Percentiles rank a stretch among this genome's conserved stretches.
Conservation (phyloP, 2,797 vertebrate genomes). For the Falco columbarius region DNA sequence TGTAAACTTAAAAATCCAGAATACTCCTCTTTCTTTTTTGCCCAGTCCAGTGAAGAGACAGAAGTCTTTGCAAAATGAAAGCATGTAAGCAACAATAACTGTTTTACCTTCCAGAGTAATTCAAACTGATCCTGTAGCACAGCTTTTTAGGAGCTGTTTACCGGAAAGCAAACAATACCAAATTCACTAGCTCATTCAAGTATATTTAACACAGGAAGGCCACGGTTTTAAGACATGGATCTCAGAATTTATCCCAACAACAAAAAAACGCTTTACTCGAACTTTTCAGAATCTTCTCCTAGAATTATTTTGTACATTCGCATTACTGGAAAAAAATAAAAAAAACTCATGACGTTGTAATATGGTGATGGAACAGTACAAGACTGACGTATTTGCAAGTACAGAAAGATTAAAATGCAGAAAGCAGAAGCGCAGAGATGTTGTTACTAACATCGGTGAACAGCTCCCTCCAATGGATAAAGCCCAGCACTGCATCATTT, state of each 20-base stretch:
- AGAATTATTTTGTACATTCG: not conserved
- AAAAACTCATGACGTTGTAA: not conserved
- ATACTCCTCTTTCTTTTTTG: not conserved
- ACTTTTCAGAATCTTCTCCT: not conserved
- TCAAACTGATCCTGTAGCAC: not conserved
- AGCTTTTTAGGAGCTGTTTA: not conserved
- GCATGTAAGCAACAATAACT: not conserved
- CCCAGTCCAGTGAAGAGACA: not conserved
- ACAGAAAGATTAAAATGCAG: not conserved
- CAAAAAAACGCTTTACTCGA: not conserved
- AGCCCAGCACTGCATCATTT: slow-evolving; percentile 48
- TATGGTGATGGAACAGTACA: not conserved
- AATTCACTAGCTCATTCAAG: not conserved
- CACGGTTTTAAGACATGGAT: not conserved
- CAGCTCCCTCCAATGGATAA: slow-evolving; percentile 75
- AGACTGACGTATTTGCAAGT: not conserved
- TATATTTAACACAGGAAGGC: not conserved
- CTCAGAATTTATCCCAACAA: not conserved
- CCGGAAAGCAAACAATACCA: not conserved
- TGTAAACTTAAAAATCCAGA: not conserved
- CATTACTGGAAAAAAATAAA: not conserved
- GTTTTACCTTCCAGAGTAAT: not conserved
- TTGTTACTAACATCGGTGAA: not conserved
- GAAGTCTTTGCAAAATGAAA: not conserved
- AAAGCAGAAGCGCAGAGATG: not conserved